These are phyloP conservation scores for Bruchidius siliquastri DNA, from an alignment of 2,888 invertebrate genomes.

Conservation along the genomic window DNA sequence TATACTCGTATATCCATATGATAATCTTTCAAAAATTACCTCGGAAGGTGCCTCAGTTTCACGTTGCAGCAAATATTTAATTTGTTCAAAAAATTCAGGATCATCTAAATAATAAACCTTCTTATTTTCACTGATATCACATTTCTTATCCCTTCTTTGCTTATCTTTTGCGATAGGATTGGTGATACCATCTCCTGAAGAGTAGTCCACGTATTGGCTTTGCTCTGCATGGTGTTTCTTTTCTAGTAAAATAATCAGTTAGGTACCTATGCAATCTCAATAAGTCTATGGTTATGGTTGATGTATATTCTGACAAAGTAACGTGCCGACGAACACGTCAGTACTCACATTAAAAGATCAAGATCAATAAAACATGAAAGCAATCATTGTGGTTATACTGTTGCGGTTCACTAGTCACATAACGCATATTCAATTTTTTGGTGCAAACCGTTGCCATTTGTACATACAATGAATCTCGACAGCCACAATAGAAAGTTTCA, in stretches of 20 bases:
- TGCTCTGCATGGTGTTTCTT: background rate
- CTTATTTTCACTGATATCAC: background rate
- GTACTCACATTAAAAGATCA: too few species aligned
- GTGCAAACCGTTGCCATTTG: too few species aligned
- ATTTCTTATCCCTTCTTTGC: background rate
- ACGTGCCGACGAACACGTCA: too few species aligned
- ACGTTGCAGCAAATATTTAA: background rate
- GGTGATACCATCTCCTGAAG: constrained; percentile 1
- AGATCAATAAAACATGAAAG: too few species aligned
- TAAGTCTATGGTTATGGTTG: constrained; percentile 3
- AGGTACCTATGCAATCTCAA: too few species aligned
- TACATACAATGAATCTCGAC: too few species aligned
- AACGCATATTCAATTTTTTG: too few species aligned
- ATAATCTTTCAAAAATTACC: background rate
- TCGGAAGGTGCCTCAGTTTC: background rate
- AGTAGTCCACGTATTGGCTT: background rate
- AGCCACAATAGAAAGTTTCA: too few species aligned
- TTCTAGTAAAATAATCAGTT: background rate
- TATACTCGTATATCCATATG: too few species aligned
- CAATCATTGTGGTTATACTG: too few species aligned
- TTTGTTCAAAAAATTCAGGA: constrained; percentile 4
- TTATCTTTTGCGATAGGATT: background rate
- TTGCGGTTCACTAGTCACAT: too few species aligned
- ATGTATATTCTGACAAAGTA: too few species aligned
- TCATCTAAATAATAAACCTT: background rate